Conservation (phyloP, 2,888 invertebrate species). For the Nowickia ferox region DNA sequence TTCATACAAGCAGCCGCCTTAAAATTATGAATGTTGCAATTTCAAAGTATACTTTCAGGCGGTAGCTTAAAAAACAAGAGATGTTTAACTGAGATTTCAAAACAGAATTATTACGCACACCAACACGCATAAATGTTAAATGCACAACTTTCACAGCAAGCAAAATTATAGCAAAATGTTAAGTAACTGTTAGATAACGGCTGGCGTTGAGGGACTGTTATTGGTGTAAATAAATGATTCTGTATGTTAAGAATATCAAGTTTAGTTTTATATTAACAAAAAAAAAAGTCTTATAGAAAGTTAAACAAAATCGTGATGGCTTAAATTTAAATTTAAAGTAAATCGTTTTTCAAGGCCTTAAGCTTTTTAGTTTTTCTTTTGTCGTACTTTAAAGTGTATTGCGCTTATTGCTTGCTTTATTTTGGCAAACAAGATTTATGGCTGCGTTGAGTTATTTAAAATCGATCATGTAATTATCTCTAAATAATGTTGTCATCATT, state of each 20-base stretch:
- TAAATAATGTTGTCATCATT: conserved; percentile 51
- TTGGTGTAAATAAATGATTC: not conserved
- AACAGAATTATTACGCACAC: conserved; percentile 67
- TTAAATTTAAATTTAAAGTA: not conserved
- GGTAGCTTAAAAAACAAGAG: conserved; percentile 12
- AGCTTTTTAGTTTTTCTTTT: conserved; percentile 38
- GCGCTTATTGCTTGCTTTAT: not conserved
- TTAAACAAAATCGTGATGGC: not conserved
- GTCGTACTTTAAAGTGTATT: not conserved
- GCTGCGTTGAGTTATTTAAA: conserved; percentile 45
- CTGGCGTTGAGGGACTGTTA: not conserved
- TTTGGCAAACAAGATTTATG: conserved; percentile 49
- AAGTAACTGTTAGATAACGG: conserved; percentile 3
- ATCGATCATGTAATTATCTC: conserved; percentile 50
- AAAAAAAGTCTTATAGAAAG: not conserved
- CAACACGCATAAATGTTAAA: conserved; percentile 43
- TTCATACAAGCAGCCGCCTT: not conserved
- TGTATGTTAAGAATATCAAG: too few relatives aligned
- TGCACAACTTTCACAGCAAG: not conserved
- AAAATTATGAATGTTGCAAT: conserved; percentile 66
- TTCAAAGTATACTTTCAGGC: conserved; percentile 69
- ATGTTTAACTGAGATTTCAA: conserved; percentile 61
- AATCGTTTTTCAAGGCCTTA: conserved; percentile 36
- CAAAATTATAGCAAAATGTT: conserved; percentile 33
- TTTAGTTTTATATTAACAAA: too few relatives aligned